Base-by-base conservation (phyloP, 92 coral and sea anemone species). In the Blastomussa wellsi region DNA sequence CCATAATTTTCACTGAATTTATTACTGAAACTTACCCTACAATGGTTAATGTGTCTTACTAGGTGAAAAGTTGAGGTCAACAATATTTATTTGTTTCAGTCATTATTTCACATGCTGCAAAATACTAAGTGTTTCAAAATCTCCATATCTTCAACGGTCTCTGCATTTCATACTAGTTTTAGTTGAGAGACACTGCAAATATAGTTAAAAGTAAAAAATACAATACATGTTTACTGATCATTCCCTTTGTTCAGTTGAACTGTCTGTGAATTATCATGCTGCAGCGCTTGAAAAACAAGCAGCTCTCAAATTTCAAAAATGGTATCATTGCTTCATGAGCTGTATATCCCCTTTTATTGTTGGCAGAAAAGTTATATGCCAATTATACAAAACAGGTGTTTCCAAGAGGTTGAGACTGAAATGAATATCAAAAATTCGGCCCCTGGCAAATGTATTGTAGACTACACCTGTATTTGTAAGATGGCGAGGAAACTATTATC, bases 221-320 rank as follows among this genome's bases (percentile, higher is more conserved):
- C 5, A 44, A 44, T 44, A 44, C 10, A 44, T 44, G 10, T 44
- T 44, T 44, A 10, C 49, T 44, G 49, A 44, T 44, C 49, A 44
- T 44, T 44, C 49, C 49, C 49, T 44, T 44, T 44, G 49, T 44
- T 44, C 49, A 44, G 10, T 4, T 44, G 49, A 77, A 74, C 79
- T 74, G 79, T 74, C 60, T 74, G 79, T 74, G 59, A 74, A 74
- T 41, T 74, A 77, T 77, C 81, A 77, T 29, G 81, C 44, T 77
- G 81, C 81, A 51, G 67, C 67, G 68, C 81, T 77, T 77, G 81
- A 53, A 77, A 77, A 77, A 77, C 81, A 77, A 77, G 31, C 68
- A 52, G 65, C 68, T 77, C 74, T 69, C 74, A 33, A 69, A 69
- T 69, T 35, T 69, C 10, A 69, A 69, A n/a, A 12, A 28, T 69